Conservation (phyloP, 2,113 vertebrate species). For the Takifugu flavidus region DNA sequence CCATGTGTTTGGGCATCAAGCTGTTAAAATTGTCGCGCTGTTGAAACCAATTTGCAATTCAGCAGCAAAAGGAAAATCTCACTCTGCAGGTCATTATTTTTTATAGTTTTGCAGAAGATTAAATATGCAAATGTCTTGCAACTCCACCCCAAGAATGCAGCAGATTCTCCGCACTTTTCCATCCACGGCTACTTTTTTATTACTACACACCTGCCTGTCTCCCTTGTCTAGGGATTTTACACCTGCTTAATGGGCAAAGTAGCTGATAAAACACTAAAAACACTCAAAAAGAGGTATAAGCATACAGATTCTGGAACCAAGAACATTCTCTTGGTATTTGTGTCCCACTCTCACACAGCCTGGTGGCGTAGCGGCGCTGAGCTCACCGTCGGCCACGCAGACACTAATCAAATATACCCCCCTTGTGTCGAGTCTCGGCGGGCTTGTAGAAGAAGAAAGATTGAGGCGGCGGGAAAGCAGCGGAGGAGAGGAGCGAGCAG, state of each 20-base stretch:
- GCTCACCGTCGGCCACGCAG: slow-evolving; percentile 31
- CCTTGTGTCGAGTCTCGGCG: slow-evolving; percentile 43
- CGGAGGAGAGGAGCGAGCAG: slow-evolving; percentile 9
- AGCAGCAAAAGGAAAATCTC: background rate
- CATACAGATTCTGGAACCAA: too few relatives aligned
- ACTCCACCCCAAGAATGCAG: background rate
- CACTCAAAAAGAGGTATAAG: too few relatives aligned
- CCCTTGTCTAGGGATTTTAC: too few relatives aligned
- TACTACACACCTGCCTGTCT: background rate
- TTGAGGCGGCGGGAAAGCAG: background rate
- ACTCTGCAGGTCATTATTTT: background rate
- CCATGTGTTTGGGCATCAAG: background rate
- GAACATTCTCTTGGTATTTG: slow-evolving; percentile 1
- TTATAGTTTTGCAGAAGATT: background rate
- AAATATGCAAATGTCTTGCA: background rate
- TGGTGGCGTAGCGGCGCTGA: slow-evolving; percentile 42
- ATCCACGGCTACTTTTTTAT: too few relatives aligned
- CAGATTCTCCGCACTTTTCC: background rate
- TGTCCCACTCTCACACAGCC: slow-evolving; percentile 21
- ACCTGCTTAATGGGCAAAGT: too few relatives aligned
- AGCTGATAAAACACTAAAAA: too few relatives aligned
- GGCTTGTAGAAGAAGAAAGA: slow-evolving; percentile 26
- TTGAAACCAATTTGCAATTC: background rate
- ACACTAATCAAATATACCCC: slow-evolving; percentile 57
- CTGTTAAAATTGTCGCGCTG: background rate